Evolutionary conservation across 2,113 vertebrate genomes (phyloP).

Genomic region (Kryptolebias marmoratus): DNA sequence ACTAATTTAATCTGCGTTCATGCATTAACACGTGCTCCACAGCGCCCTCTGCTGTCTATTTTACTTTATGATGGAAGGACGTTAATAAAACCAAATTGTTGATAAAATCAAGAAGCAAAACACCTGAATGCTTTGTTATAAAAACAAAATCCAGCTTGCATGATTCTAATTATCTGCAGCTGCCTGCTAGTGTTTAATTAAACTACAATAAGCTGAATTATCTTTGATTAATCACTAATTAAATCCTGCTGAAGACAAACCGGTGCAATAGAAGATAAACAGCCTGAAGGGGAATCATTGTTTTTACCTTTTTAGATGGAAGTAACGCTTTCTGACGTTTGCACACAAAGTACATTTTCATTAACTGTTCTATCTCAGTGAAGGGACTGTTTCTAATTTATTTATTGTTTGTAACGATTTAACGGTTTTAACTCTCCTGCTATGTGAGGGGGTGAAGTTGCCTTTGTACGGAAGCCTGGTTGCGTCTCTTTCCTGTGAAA

Average conservation of each 20-base stretch:
- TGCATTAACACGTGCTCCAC: background rate
- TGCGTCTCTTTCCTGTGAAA: background rate
- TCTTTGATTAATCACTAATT: too few relatives aligned
- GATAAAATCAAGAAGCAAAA: background rate
- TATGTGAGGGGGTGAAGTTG: slow-evolving; percentile 34
- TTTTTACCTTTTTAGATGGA: background rate
- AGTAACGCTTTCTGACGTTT: background rate
- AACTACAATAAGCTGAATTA: too few relatives aligned
- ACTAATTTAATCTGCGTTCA: background rate
- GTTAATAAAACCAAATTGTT: background rate
- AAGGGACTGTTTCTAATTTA: slow-evolving; percentile 34
- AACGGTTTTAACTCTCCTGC: slow-evolving; percentile 25
- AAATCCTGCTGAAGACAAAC: too few relatives aligned
- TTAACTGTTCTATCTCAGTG: slow-evolving; percentile 46
- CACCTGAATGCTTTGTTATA: background rate
- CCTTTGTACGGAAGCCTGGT: slow-evolving; percentile 4
- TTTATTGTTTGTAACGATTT: slow-evolving; percentile 52
- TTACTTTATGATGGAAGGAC: background rate
- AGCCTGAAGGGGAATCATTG: background rate
- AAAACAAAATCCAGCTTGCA: background rate
- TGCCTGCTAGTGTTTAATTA: too few relatives aligned
- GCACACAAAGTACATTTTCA: slow-evolving; percentile 17
- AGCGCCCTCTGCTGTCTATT: background rate
- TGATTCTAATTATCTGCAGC: too few relatives aligned
- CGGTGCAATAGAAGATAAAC: background rate